Conservation (phyloP, 2,797 vertebrate genomes). For the Erethizon dorsatum region DNA sequence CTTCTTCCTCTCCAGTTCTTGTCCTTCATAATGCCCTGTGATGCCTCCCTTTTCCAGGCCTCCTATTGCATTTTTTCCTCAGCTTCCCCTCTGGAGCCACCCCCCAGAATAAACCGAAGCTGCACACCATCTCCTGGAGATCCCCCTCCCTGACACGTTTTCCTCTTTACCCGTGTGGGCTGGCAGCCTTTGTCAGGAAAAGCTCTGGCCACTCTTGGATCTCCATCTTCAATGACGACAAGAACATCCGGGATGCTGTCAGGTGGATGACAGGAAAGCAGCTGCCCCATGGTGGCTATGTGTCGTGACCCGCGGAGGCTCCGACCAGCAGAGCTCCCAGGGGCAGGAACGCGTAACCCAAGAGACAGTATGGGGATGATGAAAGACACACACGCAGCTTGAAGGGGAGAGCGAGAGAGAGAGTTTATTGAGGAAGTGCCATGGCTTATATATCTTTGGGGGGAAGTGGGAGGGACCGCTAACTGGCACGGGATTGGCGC, state of each 20-base stretch:
- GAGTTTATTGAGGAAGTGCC: too few relatives aligned
- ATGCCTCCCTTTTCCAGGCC: not conserved
- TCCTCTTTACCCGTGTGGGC: constrained; percentile 87
- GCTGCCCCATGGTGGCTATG: constrained; percentile 87
- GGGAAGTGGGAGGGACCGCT: too few relatives aligned
- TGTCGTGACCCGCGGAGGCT: too few relatives aligned
- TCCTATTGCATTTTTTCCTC: not conserved
- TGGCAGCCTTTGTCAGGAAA: constrained; percentile 95
- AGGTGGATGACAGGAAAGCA: constrained; percentile 90
- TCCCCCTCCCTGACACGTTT: not conserved
- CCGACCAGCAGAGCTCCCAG: too few relatives aligned
- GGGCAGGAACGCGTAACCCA: too few relatives aligned
- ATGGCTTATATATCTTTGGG: too few relatives aligned
- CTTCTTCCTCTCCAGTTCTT: not conserved
- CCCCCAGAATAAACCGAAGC: not conserved
- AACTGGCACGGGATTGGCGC: too few relatives aligned
- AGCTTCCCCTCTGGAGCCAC: not conserved
- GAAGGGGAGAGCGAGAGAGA: too few relatives aligned
- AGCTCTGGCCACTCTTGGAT: constrained; percentile 91
- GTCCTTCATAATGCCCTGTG: not conserved
- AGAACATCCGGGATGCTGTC: constrained; percentile 85
- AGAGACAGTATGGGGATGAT: too few relatives aligned
- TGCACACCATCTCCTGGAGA: not conserved
- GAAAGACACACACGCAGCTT: too few relatives aligned
- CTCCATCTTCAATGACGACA: constrained; percentile 91